Percentiles rank a stretch among this genome's conserved stretches.
phyloP scores from a whole-genome alignment of 2,888 invertebrate genomes.

The Tipula lateralis region DNA sequence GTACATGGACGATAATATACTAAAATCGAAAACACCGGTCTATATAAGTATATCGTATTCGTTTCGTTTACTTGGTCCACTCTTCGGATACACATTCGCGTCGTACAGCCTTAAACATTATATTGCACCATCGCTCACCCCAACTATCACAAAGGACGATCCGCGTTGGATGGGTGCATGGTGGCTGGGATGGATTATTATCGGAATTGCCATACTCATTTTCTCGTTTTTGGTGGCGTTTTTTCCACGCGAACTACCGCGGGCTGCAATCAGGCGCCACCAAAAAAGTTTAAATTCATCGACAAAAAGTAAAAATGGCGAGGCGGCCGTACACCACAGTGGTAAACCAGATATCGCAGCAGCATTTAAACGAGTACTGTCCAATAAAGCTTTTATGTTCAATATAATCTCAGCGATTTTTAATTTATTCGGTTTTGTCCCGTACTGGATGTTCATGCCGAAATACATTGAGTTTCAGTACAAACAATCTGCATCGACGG shows the following conservation, averaged over 20 bases:
- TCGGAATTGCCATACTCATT: constrained; percentile 55
- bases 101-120: constrained; percentile 62
- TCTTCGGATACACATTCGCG: constrained; percentile 61
- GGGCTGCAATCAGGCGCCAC: constrained; percentile 52
- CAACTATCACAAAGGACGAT: constrained; percentile 61
- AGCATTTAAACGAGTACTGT: constrained; percentile 55
- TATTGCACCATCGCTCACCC: constrained; percentile 60
- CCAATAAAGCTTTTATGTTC: constrained; percentile 59
- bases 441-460: constrained; percentile 67
- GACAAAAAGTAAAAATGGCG: background rate
- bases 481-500: constrained; percentile 58
- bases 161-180: constrained; percentile 79
- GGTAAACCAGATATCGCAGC: constrained; percentile 51
- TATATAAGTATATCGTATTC: constrained; percentile 66
- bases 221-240: constrained; percentile 57
- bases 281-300: background rate
- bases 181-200: constrained; percentile 71
- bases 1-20: constrained; percentile 62
- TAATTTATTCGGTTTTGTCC: constrained; percentile 59
- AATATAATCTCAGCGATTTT: constrained; percentile 63
- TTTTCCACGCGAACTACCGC: constrained; percentile 59
- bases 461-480: constrained; percentile 72
- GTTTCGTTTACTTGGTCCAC: constrained; percentile 64
- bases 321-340: constrained; percentile 33
- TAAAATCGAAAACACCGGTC: constrained; percentile 56